Evolutionary conservation across 53 echinoderm and acorn worm species (phyloP).

Genomic region (Paracentrotus lividus): DNA sequence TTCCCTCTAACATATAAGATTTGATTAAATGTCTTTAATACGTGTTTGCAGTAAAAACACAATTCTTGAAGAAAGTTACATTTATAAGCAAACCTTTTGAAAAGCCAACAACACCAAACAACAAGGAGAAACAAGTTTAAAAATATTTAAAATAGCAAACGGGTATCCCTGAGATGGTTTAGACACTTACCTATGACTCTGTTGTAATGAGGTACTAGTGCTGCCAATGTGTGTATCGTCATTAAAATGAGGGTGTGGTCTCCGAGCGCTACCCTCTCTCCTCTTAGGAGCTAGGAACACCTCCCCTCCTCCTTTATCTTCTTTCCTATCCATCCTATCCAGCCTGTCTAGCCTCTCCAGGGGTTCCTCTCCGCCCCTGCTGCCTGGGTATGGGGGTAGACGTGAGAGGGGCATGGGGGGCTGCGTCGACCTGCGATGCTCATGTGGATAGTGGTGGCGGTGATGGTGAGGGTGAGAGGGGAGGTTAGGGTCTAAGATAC

Average conservation of each 20-base stretch:
- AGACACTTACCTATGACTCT: constrained; percentile 60
- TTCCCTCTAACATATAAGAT: neutral
- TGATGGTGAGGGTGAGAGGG: constrained; percentile 62
- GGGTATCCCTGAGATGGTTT: neutral
- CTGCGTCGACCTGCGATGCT: constrained; percentile 69
- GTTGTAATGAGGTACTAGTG: constrained; percentile 69
- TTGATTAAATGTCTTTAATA: neutral
- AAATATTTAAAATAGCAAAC: neutral
- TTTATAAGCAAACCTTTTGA: neutral
- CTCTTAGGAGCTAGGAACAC: constrained; percentile 64
- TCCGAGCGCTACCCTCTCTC: constrained; percentile 57
- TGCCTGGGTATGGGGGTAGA: neutral
- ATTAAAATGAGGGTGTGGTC: constrained; percentile 56
- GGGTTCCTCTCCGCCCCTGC: constrained; percentile 60
- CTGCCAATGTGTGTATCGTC: constrained; percentile 67
- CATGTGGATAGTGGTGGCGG: constrained; percentile 62
- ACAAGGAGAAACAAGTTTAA: neutral
- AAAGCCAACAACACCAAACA: neutral
- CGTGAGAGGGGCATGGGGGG: constrained; percentile 59
- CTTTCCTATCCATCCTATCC: constrained; percentile 50
- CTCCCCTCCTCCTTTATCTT: constrained; percentile 63
- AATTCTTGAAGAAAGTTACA: neutral
- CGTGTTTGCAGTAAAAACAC: neutral
- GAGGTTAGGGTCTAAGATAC: constrained; percentile 69
- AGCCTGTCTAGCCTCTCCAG: constrained; percentile 53